Evolutionary conservation across 2,797 vertebrate species (phyloP).

Genomic region (Enteromius trimaculatus): DNA sequence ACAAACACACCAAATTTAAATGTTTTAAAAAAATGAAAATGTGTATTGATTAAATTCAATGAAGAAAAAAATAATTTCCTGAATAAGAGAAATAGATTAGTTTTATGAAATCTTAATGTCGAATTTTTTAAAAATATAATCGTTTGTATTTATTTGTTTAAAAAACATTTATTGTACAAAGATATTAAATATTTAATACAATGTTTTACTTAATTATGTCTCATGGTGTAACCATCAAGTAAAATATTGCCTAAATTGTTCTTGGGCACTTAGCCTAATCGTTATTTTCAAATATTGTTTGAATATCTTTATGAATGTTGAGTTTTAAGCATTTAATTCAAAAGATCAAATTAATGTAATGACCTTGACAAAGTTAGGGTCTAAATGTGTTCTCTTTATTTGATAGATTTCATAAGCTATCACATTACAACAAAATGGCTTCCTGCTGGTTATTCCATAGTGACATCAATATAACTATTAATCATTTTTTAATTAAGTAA

Average conservation of each 20-base stretch:
- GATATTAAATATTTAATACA: not conserved
- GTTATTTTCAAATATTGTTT: not conserved
- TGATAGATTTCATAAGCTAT: constrained; percentile 2
- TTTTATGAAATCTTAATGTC: no score
- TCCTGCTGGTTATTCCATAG: not conserved
- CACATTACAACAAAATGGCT: constrained; percentile 32
- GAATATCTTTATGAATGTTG: not conserved
- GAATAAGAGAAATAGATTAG: not conserved
- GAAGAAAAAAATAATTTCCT: not conserved
- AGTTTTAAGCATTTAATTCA: not conserved
- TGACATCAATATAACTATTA: not conserved
- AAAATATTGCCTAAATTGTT: not conserved
- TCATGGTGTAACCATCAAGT: not conserved
- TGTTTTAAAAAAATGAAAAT: not conserved
- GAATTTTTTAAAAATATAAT: not conserved
- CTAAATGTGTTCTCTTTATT: not conserved
- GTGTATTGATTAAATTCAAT: not conserved
- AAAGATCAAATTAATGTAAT: not conserved
- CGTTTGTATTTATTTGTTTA: no score
- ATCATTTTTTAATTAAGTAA: not conserved
- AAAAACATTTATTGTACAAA: not conserved
- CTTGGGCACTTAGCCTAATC: not conserved
- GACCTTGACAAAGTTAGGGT: not conserved
- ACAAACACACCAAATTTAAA: not conserved
- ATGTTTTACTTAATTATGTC: not conserved